These are phyloP conservation scores for Hemicentrotus pulcherrimus DNA, from an alignment of 35 echinoderm and acorn worm genomes.

Conservation along the genomic window DNA sequence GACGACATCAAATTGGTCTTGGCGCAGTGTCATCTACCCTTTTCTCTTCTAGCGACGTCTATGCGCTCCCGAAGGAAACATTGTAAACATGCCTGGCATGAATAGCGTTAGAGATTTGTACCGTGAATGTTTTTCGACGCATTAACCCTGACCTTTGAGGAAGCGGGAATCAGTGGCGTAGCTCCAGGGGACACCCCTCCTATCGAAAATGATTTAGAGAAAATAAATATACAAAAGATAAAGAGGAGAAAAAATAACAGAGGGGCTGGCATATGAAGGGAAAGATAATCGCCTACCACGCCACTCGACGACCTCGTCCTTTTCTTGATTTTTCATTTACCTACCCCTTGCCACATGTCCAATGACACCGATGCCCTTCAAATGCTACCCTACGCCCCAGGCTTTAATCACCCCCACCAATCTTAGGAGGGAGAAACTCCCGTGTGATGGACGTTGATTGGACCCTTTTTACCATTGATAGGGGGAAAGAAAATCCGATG, in stretches of 20 bases:
- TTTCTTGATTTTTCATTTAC: no score
- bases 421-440: background rate
- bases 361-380: no score
- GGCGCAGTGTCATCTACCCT: background rate
- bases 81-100: background rate
- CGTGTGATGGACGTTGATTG: background rate
- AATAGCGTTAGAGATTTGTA: background rate
- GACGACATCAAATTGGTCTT: background rate
- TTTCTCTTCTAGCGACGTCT: background rate
- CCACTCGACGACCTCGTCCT: no score
- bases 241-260: no score
- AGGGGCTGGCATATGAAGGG: no score
- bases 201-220: no score
- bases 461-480: background rate
- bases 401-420: no score
- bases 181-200: no score
- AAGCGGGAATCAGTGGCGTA: background rate
- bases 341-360: no score
- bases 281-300: no score
- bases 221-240: no score
- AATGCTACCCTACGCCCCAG: no score
- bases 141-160: background rate
- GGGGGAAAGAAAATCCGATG: background rate
- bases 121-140: background rate
- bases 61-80: background rate